Conservation (phyloP, 2,113 vertebrate genomes). For the Tragelaphus buxtoni region DNA sequence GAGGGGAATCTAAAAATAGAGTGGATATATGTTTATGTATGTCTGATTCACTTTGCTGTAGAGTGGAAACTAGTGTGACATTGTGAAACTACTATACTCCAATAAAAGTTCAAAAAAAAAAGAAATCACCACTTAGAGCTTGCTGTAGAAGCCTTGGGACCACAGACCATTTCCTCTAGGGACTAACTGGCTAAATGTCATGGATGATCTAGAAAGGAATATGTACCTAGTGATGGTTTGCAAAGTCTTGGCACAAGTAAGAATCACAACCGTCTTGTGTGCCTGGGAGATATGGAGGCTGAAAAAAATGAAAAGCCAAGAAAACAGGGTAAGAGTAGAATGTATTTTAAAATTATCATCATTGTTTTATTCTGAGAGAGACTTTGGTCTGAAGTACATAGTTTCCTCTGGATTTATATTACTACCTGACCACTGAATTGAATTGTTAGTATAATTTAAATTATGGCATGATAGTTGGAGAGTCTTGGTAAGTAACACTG, state of each 20-base stretch:
- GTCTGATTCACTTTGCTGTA: background rate
- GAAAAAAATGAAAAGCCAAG: background rate
- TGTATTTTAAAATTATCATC: background rate
- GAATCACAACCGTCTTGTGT: background rate
- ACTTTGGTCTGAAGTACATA: background rate
- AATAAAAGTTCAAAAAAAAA: background rate
- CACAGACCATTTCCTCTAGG: background rate
- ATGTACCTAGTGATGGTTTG: background rate
- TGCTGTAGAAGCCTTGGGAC: background rate
- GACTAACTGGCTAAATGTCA: background rate
- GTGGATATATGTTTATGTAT: background rate
- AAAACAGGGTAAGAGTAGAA: background rate
- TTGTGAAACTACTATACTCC: background rate
- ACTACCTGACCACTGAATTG: background rate
- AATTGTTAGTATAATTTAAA: background rate
- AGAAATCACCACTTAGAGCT: background rate
- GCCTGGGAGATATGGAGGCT: background rate
- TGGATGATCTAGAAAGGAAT: background rate
- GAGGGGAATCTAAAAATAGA: background rate
- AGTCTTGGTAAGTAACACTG: background rate
- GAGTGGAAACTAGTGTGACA: background rate
- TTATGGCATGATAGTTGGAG: background rate
- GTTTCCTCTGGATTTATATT: background rate
- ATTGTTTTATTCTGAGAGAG: slow-evolving; percentile 18
- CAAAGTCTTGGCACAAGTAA: background rate